Evolutionary conservation across 2,113 vertebrate species (phyloP).

Genomic region (Pomatorhinus ruficollis): DNA sequence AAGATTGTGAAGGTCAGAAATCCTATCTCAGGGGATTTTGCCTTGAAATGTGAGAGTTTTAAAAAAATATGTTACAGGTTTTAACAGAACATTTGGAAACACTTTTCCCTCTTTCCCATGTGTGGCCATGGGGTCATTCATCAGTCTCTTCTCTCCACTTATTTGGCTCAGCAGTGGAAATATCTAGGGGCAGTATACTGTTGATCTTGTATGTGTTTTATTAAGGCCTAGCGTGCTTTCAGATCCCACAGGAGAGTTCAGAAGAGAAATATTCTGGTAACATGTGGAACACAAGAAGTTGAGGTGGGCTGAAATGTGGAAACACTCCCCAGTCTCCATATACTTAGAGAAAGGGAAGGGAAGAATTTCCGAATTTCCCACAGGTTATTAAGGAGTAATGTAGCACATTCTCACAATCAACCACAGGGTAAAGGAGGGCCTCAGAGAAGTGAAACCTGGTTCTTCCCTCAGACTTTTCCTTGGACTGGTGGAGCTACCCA

Average conservation of each 20-base stretch:
- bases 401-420: neutral
- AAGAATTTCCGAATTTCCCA: conserved; percentile 8
- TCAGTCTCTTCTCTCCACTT: neutral
- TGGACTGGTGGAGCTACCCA: neutral
- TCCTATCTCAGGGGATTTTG: neutral
- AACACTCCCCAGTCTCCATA: neutral
- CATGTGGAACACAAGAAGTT: neutral
- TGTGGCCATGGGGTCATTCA: neutral
- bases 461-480: neutral
- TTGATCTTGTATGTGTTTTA: neutral
- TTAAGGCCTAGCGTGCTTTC: neutral
- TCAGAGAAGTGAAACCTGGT: neutral
- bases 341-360: neutral
- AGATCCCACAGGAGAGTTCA: neutral
- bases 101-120: neutral
- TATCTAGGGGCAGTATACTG: neutral
- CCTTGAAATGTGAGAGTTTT: conserved; percentile 26
- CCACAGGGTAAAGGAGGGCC: neutral
- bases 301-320: neutral
- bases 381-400: neutral
- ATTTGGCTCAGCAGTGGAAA: neutral
- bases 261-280: neutral
- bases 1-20: neutral
- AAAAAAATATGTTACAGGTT: neutral
- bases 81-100: conserved; percentile 42